phyloP scores from a whole-genome alignment of 2,888 invertebrate genomes.

The Melitaea athalia region DNA sequence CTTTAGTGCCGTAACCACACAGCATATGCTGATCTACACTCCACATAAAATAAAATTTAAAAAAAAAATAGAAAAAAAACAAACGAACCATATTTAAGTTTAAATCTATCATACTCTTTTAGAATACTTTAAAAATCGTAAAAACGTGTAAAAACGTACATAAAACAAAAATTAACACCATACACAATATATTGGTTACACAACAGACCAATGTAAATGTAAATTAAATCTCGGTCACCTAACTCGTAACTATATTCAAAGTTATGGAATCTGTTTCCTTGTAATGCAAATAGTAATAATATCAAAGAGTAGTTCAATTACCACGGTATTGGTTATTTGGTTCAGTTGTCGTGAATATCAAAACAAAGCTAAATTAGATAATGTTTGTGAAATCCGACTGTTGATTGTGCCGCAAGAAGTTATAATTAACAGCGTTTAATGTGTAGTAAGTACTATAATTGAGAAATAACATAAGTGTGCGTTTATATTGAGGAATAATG shows the following conservation, averaged over 20 bases:
- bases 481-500: too few relatives aligned
- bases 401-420: constrained; percentile 1
- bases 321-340: constrained; percentile 1
- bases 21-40: too few relatives aligned
- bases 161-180: too few relatives aligned
- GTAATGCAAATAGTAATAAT: constrained; percentile 75
- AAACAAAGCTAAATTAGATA: constrained; percentile 26
- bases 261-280: constrained; percentile 49
- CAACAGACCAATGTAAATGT: background rate
- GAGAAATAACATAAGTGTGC: too few relatives aligned
- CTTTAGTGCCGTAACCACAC: too few relatives aligned
- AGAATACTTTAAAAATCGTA: too few relatives aligned
- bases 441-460: background rate
- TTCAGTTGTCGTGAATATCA: constrained; percentile 17
- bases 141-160: too few relatives aligned
- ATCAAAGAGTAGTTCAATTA: constrained; percentile 46
- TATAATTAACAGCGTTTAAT: background rate
- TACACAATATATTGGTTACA: too few relatives aligned
- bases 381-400: constrained; percentile 12
- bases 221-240: background rate
- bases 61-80: too few relatives aligned
- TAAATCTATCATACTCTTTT: too few relatives aligned
- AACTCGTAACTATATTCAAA: constrained; percentile 11
- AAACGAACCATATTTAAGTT: too few relatives aligned
- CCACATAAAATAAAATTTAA: too few relatives aligned